These are phyloP conservation scores for Drosophila multiciliata DNA, from an alignment of 2,888 invertebrate species.

Conservation along the genomic window DNA sequence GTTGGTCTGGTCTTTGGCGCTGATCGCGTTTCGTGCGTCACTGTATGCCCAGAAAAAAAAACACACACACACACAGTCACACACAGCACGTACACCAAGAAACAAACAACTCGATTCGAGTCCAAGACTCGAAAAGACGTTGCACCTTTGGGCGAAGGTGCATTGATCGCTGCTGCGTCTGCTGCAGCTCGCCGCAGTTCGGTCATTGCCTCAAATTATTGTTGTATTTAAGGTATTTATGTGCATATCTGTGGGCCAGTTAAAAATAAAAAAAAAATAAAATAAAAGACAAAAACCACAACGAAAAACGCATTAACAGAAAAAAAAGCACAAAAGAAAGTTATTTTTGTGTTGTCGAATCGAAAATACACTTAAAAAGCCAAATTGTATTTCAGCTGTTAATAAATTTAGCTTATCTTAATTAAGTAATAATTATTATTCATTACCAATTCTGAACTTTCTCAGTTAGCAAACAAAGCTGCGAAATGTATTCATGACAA, in stretches of 20 bases:
- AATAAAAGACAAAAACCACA: conserved; percentile 6
- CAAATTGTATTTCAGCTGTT: neutral
- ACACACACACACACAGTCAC: neutral
- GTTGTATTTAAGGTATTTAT: conserved; percentile 50
- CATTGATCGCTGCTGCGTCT: conserved; percentile 69
- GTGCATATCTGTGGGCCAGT: conserved; percentile 33
- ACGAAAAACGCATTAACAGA: conserved; percentile 9
- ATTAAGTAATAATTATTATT: neutral
- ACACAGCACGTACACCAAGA: conserved; percentile 9
- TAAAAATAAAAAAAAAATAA: conserved; percentile 3
- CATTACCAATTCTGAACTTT: too few relatives aligned
- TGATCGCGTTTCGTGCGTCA: conserved; percentile 80
- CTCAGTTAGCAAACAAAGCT: too few relatives aligned
- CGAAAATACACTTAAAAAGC: conserved; percentile 1
- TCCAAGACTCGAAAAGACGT: conserved; percentile 57
- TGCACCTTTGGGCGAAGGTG: conserved; percentile 77
- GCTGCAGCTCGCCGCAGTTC: conserved; percentile 31
- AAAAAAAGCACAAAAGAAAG: conserved; percentile 3
- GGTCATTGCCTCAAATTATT: conserved; percentile 61
- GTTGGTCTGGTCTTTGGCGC: conserved; percentile 32
- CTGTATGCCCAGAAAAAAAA: conserved; percentile 64
- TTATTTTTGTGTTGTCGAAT: neutral
- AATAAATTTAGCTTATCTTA: neutral
- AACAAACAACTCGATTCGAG: conserved; percentile 25
- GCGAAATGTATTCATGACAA: too few relatives aligned